These are phyloP conservation scores for Rafetus swinhoei DNA, from an alignment of 2,113 vertebrate genomes.

Conservation along the genomic window DNA sequence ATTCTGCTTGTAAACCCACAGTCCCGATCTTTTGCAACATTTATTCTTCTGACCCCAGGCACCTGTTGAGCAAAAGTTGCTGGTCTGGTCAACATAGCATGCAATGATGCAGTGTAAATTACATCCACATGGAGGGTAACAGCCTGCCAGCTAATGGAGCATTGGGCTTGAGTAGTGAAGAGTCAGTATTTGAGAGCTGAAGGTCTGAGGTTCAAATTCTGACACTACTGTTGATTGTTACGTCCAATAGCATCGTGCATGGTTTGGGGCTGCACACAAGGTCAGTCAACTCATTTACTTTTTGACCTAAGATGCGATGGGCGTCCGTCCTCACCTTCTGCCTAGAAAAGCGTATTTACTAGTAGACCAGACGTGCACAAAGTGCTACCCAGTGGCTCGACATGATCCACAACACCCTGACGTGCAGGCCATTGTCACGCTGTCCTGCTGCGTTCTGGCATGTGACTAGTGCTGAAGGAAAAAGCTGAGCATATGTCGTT, in stretches of 20 bases:
- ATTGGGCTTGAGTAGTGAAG: background rate
- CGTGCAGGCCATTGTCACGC: background rate
- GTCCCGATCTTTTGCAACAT: accelerated
- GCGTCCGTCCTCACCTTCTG: background rate
- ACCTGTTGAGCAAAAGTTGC: background rate
- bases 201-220: background rate
- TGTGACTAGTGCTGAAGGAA: background rate
- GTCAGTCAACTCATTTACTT: background rate
- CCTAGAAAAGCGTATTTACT: slow-evolving; percentile 6
- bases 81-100: background rate
- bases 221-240: background rate
- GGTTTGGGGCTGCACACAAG: background rate
- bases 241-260: background rate
- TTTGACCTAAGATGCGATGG: slow-evolving; percentile 21
- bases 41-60: background rate
- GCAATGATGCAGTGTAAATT: background rate
- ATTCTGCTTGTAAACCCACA: background rate
- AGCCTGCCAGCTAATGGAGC: background rate
- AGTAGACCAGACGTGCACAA: slow-evolving; percentile 15
- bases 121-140: accelerated
- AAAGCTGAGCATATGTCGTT: background rate
- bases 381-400: background rate
- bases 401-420: background rate
- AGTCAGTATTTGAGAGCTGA: background rate
- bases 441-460: background rate